phyloP scores from a whole-genome alignment of 2,888 invertebrate species.

The Cistogaster globosa region DNA sequence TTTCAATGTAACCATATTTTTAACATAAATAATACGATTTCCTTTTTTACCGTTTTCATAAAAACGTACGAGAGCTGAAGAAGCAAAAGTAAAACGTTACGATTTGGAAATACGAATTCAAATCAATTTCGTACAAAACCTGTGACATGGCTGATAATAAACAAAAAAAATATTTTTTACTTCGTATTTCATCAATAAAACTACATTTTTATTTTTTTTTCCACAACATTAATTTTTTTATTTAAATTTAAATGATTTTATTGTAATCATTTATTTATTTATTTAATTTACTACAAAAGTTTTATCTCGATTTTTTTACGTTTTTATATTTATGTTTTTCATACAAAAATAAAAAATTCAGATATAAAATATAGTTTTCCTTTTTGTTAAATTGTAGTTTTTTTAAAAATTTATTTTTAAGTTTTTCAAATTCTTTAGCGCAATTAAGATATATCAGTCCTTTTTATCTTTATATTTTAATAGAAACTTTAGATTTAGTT shows the following conservation, averaged over 20 bases:
- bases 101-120: no score
- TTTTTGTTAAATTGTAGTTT: slow-evolving; percentile 26
- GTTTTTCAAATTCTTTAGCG: slow-evolving; percentile 9
- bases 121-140: no score
- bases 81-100: no score
- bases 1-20: no score
- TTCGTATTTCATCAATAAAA: neutral
- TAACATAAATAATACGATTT: no score
- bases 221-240: slow-evolving; percentile 61
- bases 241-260: slow-evolving; percentile 44
- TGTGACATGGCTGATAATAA: no score
- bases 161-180: no score
- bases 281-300: slow-evolving; percentile 56
- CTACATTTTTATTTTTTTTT: slow-evolving; percentile 35
- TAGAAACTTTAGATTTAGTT: slow-evolving; percentile 34
- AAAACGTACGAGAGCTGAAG: no score
- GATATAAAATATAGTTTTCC: slow-evolving; percentile 55
- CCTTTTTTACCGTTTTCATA: no score
- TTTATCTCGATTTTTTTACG: slow-evolving; percentile 2
- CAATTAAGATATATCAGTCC: slow-evolving; percentile 40
- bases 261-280: slow-evolving; percentile 15
- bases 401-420: slow-evolving; percentile 18
- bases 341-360: slow-evolving; percentile 59
- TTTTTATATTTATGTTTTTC: slow-evolving; percentile 19
- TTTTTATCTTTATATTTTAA: slow-evolving; percentile 18